Evolutionary conservation across 53 echinoderm and acorn worm species (phyloP).

Genomic region (Holothuria leucospilota): DNA sequence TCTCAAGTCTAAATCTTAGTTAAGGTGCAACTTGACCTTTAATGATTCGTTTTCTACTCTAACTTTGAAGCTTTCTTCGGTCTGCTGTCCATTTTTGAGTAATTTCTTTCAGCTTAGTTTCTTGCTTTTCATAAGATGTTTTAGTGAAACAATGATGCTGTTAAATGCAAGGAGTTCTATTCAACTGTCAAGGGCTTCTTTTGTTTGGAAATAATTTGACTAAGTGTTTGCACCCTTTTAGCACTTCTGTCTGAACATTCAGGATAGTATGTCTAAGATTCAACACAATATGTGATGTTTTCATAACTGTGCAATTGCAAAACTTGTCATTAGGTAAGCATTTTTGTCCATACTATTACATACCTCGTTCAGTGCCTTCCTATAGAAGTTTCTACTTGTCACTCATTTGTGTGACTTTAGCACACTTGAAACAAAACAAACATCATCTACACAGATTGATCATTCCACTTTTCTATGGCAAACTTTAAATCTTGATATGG

Average conservation of each 20-base stretch:
- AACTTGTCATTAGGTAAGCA: too few relatives aligned
- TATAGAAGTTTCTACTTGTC: neutral
- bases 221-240: neutral
- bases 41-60: slow-evolving; percentile 1
- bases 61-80: neutral
- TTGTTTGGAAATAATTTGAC: neutral
- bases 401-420: too few relatives aligned
- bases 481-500: too few relatives aligned
- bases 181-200: neutral
- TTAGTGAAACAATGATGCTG: neutral
- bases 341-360: too few relatives aligned
- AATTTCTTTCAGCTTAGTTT: neutral
- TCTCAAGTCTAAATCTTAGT: neutral
- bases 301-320: too few relatives aligned
- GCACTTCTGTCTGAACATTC: neutral
- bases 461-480: too few relatives aligned
- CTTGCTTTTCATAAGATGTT: neutral
- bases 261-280: neutral
- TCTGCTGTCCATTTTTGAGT: neutral
- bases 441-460: too few relatives aligned
- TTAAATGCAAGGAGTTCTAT: neutral
- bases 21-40: slow-evolving; percentile 14
- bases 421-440: too few relatives aligned
- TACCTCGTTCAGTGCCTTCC: neutral
- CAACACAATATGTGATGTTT: neutral